phyloP scores from a whole-genome alignment of 2,797 vertebrate species.

The Semotilus atromaculatus region DNA sequence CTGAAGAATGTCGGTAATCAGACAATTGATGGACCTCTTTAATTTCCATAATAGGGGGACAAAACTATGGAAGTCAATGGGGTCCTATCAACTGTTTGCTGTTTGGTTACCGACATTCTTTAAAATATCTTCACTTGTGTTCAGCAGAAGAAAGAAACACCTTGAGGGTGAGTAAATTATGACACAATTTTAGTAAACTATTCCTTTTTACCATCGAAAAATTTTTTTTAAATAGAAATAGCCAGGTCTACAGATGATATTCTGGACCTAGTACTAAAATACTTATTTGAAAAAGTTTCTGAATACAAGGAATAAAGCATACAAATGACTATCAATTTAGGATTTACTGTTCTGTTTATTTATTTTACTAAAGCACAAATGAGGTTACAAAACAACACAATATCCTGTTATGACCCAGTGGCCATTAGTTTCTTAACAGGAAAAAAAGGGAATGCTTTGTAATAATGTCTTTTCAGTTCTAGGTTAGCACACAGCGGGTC shows the following conservation, averaged over 20 bases:
- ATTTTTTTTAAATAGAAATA: neutral
- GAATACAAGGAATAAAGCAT: neutral
- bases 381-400: constrained; percentile 46
- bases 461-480: constrained; percentile 29
- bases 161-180: too few relatives aligned
- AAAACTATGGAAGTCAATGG: too few relatives aligned
- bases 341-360: constrained; percentile 39
- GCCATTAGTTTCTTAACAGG: neutral
- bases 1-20: too few relatives aligned
- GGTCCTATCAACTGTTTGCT: too few relatives aligned
- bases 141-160: too few relatives aligned
- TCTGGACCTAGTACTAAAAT: neutral
- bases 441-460: constrained; percentile 24
- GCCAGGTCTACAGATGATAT: neutral
- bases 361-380: constrained; percentile 40
- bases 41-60: too few relatives aligned
- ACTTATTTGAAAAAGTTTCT: too few relatives aligned
- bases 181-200: too few relatives aligned
- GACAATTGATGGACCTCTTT: too few relatives aligned
- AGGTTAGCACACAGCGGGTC: constrained; percentile 28
- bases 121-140: too few relatives aligned
- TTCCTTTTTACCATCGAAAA: too few relatives aligned
- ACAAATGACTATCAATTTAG: neutral
- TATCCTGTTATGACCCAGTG: constrained; percentile 27
- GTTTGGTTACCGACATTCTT: too few relatives aligned